Conservation (phyloP, 2,797 vertebrate species). For the Scolopax rusticola region DNA sequence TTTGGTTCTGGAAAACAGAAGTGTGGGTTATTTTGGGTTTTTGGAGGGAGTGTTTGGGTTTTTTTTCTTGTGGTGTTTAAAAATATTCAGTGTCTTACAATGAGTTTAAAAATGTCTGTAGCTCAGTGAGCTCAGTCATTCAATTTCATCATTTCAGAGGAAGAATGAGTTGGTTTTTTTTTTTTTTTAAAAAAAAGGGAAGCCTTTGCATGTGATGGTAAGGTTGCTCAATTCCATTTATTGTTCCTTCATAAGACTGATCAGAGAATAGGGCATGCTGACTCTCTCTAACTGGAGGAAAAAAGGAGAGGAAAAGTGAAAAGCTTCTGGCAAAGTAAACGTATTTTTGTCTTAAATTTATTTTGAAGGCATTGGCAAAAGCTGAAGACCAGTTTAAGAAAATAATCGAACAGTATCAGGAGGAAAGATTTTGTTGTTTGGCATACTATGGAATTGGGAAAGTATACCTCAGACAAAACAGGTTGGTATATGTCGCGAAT, state of each 20-base stretch:
- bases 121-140: background rate
- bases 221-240: background rate
- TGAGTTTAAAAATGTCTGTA: background rate
- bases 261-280: background rate
- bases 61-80: background rate
- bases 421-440: constrained; percentile 88
- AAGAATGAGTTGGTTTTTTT: background rate
- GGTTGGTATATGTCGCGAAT: constrained; percentile 71
- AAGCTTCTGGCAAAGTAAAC: background rate
- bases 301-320: background rate
- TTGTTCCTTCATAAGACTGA: background rate
- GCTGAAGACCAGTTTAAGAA: constrained; percentile 85
- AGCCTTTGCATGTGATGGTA: background rate
- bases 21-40: background rate
- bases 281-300: background rate
- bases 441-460: constrained; percentile 89
- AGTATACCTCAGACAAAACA: constrained; percentile 90
- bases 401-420: constrained; percentile 81
- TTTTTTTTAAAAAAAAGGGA: background rate
- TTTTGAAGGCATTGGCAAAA: constrained; percentile 85
- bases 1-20: background rate
- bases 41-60: rapidly evolving
- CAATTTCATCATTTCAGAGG: background rate
- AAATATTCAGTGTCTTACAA: background rate
- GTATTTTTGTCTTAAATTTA: background rate